Evolutionary conservation across 2,113 vertebrate species (phyloP).

Genomic region (Rutilus rutilus): DNA sequence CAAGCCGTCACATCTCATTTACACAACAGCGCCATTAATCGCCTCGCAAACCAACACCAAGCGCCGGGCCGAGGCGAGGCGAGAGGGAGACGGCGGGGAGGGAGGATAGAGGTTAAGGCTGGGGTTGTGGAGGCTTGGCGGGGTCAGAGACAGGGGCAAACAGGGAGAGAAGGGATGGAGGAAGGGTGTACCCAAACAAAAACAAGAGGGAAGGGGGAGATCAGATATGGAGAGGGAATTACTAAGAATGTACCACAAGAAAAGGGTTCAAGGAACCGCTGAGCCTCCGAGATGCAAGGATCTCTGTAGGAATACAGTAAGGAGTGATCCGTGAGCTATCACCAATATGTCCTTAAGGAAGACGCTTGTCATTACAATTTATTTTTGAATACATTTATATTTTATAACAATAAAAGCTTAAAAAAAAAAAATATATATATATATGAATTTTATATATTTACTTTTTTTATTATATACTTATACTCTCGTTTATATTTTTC

Average conservation of each 20-base stretch:
- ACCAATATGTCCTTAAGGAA: neutral
- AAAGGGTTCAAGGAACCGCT: neutral
- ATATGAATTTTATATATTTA: too few relatives aligned
- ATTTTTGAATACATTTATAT: neutral
- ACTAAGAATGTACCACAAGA: neutral
- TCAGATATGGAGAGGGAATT: neutral
- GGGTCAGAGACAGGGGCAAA: slow-evolving; percentile 47
- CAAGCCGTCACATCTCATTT: slow-evolving; percentile 65
- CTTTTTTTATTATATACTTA: too few relatives aligned
- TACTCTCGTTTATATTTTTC: too few relatives aligned
- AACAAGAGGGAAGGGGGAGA: slow-evolving; percentile 9
- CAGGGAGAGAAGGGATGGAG: slow-evolving; percentile 49
- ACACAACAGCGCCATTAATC: slow-evolving; percentile 38
- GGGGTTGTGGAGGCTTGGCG: slow-evolving; percentile 33
- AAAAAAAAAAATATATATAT: too few relatives aligned
- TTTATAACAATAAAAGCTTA: too few relatives aligned
- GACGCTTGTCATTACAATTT: neutral
- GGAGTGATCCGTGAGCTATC: neutral
- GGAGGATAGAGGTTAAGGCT: slow-evolving; percentile 42
- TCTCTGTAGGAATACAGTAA: neutral
- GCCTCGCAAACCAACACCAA: slow-evolving; percentile 10
- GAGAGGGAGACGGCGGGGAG: neutral
- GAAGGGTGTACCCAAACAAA: slow-evolving; percentile 17
- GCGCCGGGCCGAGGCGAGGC: neutral
- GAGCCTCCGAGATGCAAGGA: neutral